Percentiles rank a stretch among this genome's conserved stretches.
These are phyloP conservation scores for Phoebastria nigripes DNA, from an alignment of 2,797 vertebrate genomes.

Conservation along the genomic window DNA sequence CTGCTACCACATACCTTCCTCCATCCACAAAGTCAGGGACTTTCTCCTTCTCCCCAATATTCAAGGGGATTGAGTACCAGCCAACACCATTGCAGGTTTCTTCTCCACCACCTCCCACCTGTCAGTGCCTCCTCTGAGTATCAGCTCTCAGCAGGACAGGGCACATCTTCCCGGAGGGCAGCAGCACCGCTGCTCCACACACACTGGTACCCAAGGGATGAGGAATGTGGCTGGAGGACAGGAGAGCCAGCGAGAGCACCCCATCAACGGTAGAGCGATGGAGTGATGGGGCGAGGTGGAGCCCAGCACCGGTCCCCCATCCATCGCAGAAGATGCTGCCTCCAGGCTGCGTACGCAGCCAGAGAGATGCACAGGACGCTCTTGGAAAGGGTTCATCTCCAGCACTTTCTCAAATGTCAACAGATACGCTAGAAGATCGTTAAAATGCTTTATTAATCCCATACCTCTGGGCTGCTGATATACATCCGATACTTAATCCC, in stretches of 20 bases:
- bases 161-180: not conserved
- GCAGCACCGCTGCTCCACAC: not conserved
- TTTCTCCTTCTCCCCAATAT: not conserved
- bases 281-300: fast-evolving
- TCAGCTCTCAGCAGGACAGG: not conserved
- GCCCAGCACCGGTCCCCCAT: not conserved
- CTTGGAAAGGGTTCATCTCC: not conserved
- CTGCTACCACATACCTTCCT: not conserved
- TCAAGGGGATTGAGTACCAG: not conserved
- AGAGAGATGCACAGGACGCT: not conserved
- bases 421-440: not conserved
- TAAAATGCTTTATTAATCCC: conserved; percentile 52
- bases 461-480: conserved; percentile 20
- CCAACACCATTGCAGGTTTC: not conserved
- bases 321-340: not conserved
- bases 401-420: not conserved
- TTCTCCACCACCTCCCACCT: not conserved
- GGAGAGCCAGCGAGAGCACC: not conserved
- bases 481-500: not conserved
- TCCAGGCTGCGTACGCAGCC: not conserved
- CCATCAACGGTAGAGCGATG: not conserved
- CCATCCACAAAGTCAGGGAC: not conserved
- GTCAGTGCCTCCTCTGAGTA: not conserved
- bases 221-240: not conserved
- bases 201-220: not conserved